A percentile compares a stretch with the other conserved stretches of the same genome.
Evolutionary conservation across 2,797 vertebrate genomes (phyloP).

Genomic region (Neopelma chrysocephalum): DNA sequence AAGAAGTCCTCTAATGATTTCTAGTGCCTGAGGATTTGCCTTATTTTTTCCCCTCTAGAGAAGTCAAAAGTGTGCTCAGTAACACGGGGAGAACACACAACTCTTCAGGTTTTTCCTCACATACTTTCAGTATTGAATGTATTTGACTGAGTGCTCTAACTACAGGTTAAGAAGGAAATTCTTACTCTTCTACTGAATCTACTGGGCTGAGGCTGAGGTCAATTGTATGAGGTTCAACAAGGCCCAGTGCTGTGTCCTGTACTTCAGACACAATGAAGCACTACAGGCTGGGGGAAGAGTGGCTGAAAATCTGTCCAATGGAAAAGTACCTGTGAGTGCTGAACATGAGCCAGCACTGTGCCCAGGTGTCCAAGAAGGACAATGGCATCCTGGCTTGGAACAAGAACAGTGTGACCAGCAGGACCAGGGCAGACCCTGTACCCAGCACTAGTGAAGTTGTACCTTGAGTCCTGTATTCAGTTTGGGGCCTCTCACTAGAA

Average conservation of each 20-base stretch:
- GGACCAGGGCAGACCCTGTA: background rate
- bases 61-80: background rate
- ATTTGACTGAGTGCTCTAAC: background rate
- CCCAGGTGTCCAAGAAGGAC: background rate
- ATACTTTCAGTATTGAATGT: background rate
- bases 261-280: fast-evolving
- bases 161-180: background rate
- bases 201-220: background rate
- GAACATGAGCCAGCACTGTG: background rate
- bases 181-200: background rate
- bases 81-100: fast-evolving
- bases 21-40: background rate
- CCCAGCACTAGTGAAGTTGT: background rate
- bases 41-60: background rate
- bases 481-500: background rate
- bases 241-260: too few relatives aligned
- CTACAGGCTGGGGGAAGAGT: fast-evolving
- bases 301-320: background rate
- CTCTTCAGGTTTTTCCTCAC: background rate
- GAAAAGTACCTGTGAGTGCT: background rate
- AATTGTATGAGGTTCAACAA: background rate
- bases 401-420: background rate
- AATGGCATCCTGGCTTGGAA: background rate
- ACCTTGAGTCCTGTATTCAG: background rate
- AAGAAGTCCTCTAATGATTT: background rate